phyloP scores from a whole-genome alignment of 2,113 vertebrate genomes.

The Merops nubicus region DNA sequence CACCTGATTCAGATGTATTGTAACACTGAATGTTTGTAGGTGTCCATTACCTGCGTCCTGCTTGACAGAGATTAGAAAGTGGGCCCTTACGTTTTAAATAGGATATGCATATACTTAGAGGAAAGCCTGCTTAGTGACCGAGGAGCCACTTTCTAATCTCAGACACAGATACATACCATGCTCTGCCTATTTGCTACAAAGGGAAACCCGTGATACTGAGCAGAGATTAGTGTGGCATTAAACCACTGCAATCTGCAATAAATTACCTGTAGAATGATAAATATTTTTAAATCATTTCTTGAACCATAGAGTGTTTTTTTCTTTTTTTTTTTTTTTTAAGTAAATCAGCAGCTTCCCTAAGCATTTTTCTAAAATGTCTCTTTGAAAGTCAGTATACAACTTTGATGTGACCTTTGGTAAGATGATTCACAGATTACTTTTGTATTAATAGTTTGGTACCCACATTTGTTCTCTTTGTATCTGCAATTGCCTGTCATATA shows the following conservation, averaged over 20 bases:
- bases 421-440: conserved; percentile 43
- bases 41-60: not conserved
- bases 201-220: not conserved
- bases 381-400: not conserved
- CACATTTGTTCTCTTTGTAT: not conserved
- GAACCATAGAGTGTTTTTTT: not conserved
- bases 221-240: not conserved
- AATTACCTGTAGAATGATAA: not conserved
- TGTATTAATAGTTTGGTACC: not conserved
- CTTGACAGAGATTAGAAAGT: not conserved
- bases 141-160: conserved; percentile 2
- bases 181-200: not conserved
- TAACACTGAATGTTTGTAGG: not conserved
- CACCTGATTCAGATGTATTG: not conserved
- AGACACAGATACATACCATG: not conserved
- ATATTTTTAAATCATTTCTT: not conserved
- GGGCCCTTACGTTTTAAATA: not conserved
- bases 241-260: not conserved
- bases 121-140: not conserved
- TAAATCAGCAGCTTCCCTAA: not conserved
- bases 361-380: not conserved
- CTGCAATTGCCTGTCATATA: not conserved
- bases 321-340: not conserved
- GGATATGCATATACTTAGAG: not conserved
- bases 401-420: conserved; percentile 17